phyloP scores from a whole-genome alignment of 2,888 invertebrate genomes.

The Podotricha telesiphe region DNA sequence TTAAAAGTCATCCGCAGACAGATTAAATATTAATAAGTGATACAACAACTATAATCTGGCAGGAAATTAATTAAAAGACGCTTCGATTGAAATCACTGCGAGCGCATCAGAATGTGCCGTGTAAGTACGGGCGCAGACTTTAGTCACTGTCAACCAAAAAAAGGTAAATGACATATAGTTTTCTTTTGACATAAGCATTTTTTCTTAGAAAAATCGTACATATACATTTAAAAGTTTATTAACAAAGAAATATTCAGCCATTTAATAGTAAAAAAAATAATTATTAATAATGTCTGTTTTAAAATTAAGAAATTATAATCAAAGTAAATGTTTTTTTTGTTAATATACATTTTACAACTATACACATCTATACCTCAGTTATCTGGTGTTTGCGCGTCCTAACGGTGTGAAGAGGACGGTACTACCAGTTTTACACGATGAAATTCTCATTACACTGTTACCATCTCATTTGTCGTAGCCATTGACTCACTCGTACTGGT shows the following conservation, averaged over 20 bases:
- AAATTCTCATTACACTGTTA: constrained; percentile 67
- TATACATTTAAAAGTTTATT: neutral
- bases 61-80: constrained; percentile 79
- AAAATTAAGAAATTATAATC: neutral
- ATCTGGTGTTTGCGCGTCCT: constrained; percentile 44
- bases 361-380: neutral
- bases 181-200: neutral
- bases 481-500: constrained; percentile 45
- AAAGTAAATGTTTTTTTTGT: neutral
- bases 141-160: constrained; percentile 22
- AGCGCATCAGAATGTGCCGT: constrained; percentile 75
- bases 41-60: constrained; percentile 67
- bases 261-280: neutral
- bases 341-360: neutral
- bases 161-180: neutral
- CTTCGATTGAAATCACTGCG: constrained; percentile 74
- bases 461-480: constrained; percentile 71
- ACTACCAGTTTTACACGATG: constrained; percentile 79
- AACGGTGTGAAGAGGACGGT: constrained; percentile 73
- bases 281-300: neutral
- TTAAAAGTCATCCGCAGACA: constrained; percentile 45
- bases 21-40: constrained; percentile 59
- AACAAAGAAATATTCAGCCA: neutral
- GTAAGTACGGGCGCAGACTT: constrained; percentile 43
- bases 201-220: neutral